Conservation (phyloP, 92 coral and sea anemone species). For the Heliopora coerulea region DNA sequence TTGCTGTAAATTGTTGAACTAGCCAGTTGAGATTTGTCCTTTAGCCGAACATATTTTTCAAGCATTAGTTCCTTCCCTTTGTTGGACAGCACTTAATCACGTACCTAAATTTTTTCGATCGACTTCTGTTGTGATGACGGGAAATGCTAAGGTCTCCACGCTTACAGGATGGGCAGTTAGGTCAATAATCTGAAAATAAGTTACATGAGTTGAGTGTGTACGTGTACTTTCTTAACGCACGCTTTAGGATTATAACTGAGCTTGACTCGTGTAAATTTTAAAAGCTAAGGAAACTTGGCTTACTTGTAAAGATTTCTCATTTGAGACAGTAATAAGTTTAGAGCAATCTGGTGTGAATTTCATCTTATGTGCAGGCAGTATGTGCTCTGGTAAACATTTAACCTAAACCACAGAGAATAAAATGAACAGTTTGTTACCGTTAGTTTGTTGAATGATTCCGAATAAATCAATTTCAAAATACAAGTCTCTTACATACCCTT, state of each 20-base stretch:
- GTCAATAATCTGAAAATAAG: slow-evolving; percentile 48
- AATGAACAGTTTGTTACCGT: too few species aligned
- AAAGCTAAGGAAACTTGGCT: too few species aligned
- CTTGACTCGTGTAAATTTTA: too few species aligned
- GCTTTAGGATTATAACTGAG: too few species aligned
- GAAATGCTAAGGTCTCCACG: slow-evolving; percentile 49
- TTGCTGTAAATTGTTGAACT: too few species aligned
- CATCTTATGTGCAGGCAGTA: slow-evolving; percentile 72
- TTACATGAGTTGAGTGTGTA: background rate
- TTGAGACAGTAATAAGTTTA: slow-evolving; percentile 64
- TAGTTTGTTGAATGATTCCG: background rate
- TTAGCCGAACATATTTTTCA: too few species aligned
- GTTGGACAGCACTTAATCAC: too few species aligned
- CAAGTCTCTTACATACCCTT: slow-evolving; percentile 36
- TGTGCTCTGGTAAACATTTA: slow-evolving; percentile 59
- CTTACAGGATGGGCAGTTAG: slow-evolving; percentile 40
- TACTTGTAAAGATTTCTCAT: slow-evolving; percentile 77
- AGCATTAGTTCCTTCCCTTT: too few species aligned
- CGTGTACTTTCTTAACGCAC: too few species aligned
- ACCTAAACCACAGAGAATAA: slow-evolving; percentile 44
- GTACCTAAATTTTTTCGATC: slow-evolving; percentile 17
- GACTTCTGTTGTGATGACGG: slow-evolving; percentile 32
- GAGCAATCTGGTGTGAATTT: slow-evolving; percentile 67
- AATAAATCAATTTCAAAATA: too few species aligned
- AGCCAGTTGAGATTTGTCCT: too few species aligned